Base-by-base conservation (phyloP, 2,797 vertebrate genomes). In the Phylloscopus collybita region DNA sequence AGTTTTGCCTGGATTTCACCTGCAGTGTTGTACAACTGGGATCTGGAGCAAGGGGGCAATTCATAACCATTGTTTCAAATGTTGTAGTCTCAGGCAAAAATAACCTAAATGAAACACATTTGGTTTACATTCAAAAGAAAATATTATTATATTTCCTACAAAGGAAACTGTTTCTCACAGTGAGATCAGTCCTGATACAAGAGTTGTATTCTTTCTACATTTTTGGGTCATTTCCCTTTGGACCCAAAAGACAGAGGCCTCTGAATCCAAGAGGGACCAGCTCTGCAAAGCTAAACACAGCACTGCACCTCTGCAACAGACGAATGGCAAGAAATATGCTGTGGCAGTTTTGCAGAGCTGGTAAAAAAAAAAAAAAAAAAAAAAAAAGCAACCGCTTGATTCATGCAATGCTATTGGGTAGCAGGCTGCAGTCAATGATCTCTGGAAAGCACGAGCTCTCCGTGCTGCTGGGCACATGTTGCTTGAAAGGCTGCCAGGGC, bases 391-490 rank as follows among this genome's bases (percentile, higher is more conserved):
- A 20, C 11, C 30, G 16, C 12, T 42, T 66, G 34, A 80, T 36
- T 53, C 66, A 60, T 34, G 34, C 49, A 66, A 56, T 5, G 6
- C 18, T 32, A 1, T 10, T 6, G 27, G 51, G 53, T 3, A 49
- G 40, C 15, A 56, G 65, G 36, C 20, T 62, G 45, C 27, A 26
- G 61, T 5, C 1, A 0, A 21, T 22, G 44, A n/a, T 56, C 74
- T 51, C 80, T 56, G 40, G 66, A 82, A 92, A 91, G 56, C 67
- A 85, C 0, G 0, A 93, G 49, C 40, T 80, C 57, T 47, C 30
- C 0, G 0, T 16, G 34, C 42, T 0, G 0, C 45, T 50, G 11
- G 25, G 53, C 42, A 86, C 27, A 71, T 1, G 0, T 2, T 29
- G 40, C 30, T 42, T 30, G 19, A 72, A 72, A 65, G 40, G 50